phyloP scores from a whole-genome alignment of 2,888 invertebrate genomes.

The Plebejus argus region DNA sequence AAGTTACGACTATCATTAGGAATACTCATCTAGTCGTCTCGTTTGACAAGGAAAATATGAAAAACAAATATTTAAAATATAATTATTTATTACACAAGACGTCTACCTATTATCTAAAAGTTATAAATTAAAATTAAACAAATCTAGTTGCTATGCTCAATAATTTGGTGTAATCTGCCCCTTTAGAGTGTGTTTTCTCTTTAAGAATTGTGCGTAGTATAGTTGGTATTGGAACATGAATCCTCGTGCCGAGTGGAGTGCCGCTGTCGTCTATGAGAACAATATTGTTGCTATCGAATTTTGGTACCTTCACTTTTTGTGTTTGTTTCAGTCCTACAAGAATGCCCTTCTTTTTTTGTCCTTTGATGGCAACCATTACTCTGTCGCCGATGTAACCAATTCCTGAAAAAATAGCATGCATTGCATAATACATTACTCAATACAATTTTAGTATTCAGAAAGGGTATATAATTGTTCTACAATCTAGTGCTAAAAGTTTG shows the following conservation, averaged over 20 bases:
- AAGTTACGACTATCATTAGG: too few relatives aligned
- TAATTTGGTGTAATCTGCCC: constrained; percentile 95
- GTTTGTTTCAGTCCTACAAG: constrained; percentile 89
- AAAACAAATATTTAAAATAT: constrained; percentile 34
- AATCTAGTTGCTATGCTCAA: constrained; percentile 94
- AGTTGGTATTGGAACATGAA: constrained; percentile 97
- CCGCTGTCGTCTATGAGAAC: constrained; percentile 98
- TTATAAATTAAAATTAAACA: constrained; percentile 76
- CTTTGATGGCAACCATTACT: constrained; percentile 95
- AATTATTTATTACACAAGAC: constrained; percentile 38
- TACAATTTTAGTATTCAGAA: not conserved
- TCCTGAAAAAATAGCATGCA: constrained; percentile 50
- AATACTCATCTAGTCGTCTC: not conserved
- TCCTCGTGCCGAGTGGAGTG: constrained; percentile 95
- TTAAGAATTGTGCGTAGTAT: constrained; percentile 91
- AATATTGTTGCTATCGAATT: constrained; percentile 97
- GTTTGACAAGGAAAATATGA: not conserved
- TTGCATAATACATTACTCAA: not conserved
- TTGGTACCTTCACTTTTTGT: constrained; percentile 90
- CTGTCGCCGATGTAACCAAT: constrained; percentile 87
- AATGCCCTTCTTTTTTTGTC: constrained; percentile 96
- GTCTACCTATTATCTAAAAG: constrained; percentile 33
- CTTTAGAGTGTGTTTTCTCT: constrained; percentile 89
- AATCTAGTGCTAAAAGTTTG: not conserved
- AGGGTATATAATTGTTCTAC: too few relatives aligned